phyloP scores from a whole-genome alignment of 2,797 vertebrate species.

The Sebastes elongatus region DNA sequence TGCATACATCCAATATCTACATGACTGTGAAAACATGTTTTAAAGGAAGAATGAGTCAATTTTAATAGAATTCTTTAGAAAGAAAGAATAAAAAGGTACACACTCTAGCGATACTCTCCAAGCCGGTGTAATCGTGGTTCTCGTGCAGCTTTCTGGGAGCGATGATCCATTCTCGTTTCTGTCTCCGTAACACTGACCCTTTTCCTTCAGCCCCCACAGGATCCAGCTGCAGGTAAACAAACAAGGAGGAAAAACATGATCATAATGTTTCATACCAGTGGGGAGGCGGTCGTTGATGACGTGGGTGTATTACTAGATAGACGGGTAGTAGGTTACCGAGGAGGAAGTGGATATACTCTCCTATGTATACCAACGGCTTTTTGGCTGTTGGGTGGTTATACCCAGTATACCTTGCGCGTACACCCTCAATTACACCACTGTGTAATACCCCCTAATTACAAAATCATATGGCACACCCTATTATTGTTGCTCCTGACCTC shows the following conservation, averaged over 20 bases:
- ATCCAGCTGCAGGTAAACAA: slow-evolving; percentile 59
- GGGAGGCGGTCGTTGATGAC: too few species aligned
- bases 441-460: background rate
- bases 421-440: too few species aligned
- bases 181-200: slow-evolving; percentile 65
- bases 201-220: slow-evolving; percentile 43
- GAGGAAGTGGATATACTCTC: too few species aligned
- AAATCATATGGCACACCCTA: background rate
- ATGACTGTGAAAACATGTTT: background rate
- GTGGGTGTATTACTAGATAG: too few species aligned
- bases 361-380: too few species aligned
- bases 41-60: background rate
- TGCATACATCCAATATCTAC: background rate
- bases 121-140: slow-evolving; percentile 84
- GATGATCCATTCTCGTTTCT: slow-evolving; percentile 91
- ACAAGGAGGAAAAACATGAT: background rate
- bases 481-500: background rate
- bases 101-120: slow-evolving; percentile 86
- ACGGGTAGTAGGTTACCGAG: too few species aligned
- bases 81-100: slow-evolving; percentile 33
- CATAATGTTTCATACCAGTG: background rate
- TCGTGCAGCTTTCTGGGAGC: slow-evolving; percentile 85
- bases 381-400: too few species aligned
- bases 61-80: background rate
- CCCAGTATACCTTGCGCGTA: too few species aligned